phyloP scores from a whole-genome alignment of 2,113 vertebrate genomes.

The Zosterops pallidus region DNA sequence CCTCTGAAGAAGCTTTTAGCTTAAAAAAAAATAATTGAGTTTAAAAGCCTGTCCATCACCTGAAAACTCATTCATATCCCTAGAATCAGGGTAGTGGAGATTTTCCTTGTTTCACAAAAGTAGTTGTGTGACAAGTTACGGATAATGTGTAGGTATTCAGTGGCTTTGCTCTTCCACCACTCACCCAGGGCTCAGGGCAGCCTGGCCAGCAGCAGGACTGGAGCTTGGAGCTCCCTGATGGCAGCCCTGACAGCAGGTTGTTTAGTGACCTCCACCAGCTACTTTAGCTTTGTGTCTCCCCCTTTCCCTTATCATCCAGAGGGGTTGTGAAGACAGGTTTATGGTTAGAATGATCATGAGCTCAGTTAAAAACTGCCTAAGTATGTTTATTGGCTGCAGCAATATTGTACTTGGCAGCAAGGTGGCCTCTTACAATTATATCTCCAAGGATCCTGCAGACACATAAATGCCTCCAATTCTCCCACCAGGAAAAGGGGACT shows the following conservation, averaged over 20 bases:
- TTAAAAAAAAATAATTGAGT: neutral
- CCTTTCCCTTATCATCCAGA: neutral
- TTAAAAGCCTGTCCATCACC: neutral
- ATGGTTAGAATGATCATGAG: neutral
- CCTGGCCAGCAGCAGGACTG: rapidly evolving
- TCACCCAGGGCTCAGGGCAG: neutral
- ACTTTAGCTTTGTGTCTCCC: neutral
- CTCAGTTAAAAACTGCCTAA: neutral
- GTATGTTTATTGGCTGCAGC: neutral
- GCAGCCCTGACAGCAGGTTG: neutral
- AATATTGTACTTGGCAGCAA: slow-evolving; percentile 4
- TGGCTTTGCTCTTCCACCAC: neutral
- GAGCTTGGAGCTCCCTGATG: neutral
- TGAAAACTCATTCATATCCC: neutral
- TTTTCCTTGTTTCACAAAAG: neutral
- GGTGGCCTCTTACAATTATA: neutral
- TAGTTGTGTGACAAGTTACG: neutral
- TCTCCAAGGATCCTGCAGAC: neutral
- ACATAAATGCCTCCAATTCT: neutral
- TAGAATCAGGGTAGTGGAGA: neutral
- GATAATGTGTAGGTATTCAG: rapidly evolving
- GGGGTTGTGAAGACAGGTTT: neutral
- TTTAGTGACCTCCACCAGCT: neutral
- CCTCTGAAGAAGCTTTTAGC: neutral
- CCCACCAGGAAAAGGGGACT: neutral